A percentile compares a stretch with the other conserved stretches of the same genome.
Evolutionary conservation across 2,797 vertebrate genomes (phyloP).

Genomic region (Gymnoscopelus braueri): DNA sequence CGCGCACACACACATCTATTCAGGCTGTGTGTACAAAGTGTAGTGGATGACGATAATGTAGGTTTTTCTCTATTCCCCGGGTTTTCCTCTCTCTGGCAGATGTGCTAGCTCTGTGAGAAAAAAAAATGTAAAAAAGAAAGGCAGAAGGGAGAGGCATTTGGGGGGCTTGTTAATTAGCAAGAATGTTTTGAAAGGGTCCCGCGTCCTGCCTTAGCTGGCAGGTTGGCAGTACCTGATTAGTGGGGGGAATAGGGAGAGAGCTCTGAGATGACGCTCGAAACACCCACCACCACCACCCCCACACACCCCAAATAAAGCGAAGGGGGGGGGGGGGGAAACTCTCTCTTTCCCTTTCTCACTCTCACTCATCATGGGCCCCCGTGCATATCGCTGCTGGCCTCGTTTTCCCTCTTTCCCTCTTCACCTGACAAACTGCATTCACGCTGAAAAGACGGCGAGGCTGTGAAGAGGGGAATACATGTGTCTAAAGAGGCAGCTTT

Average conservation of each 20-base stretch:
- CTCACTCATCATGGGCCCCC: neutral
- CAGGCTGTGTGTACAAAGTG: constrained; percentile 51
- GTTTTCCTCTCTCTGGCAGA: constrained; percentile 75
- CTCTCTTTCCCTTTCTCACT: constrained; percentile 22
- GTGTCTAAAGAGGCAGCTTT: constrained; percentile 68
- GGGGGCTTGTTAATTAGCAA: constrained; percentile 80
- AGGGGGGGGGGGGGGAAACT: constrained; percentile 51
- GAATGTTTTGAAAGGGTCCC: constrained; percentile 76
- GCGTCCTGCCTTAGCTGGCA: constrained; percentile 79
- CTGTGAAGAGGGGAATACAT: constrained; percentile 62
- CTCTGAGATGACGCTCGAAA: constrained; percentile 67
- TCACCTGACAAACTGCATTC: constrained; percentile 78
- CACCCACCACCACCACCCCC: too few relatives aligned
- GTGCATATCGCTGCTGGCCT: constrained; percentile 53
- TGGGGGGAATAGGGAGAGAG: constrained; percentile 64
- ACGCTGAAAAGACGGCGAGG: constrained; percentile 21
- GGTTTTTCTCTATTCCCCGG: constrained; percentile 63
- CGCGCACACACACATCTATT: constrained; percentile 62
- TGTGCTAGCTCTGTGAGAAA: constrained; percentile 65
- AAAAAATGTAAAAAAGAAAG: constrained; percentile 4
- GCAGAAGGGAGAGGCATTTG: constrained; percentile 68
- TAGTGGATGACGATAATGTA: constrained; percentile 70
- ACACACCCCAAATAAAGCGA: constrained; percentile 78
- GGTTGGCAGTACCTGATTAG: constrained; percentile 85
- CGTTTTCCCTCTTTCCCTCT: constrained; percentile 52